These are phyloP conservation scores for Asobara japonica DNA, from an alignment of 1,140 invertebrate species.

Conservation along the genomic window DNA sequence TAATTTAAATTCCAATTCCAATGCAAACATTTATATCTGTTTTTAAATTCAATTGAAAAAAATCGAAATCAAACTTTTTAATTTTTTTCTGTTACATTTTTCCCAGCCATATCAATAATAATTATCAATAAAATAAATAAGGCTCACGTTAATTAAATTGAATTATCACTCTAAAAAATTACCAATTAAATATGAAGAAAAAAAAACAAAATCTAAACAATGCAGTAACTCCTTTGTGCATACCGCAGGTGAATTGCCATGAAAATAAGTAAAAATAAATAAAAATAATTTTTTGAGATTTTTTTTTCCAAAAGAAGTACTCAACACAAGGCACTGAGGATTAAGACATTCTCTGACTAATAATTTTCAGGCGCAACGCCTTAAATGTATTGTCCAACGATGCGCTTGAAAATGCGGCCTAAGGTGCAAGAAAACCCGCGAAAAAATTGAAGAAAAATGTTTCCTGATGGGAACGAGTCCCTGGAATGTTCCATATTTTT, in stretches of 20 bases:
- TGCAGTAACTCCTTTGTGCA: background rate
- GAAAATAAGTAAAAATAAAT: background rate
- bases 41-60: no score
- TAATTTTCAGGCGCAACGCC: slow-evolving; percentile 56
- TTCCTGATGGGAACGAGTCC: background rate
- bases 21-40: no score
- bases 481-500: background rate
- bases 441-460: background rate
- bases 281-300: slow-evolving; percentile 2
- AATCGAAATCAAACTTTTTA: no score
- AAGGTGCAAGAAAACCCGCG: background rate
- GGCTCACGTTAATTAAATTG: no score
- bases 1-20: no score
- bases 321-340: slow-evolving; percentile 41
- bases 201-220: background rate
- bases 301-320: background rate
- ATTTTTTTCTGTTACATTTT: no score
- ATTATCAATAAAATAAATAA: no score
- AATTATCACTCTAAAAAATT: background rate
- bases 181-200: background rate
- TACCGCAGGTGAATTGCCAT: background rate
- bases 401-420: background rate
- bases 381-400: slow-evolving; percentile 54
- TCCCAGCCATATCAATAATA: no score
- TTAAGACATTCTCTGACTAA: slow-evolving; percentile 64